phyloP scores from a whole-genome alignment of 2,888 invertebrate genomes.

The Meandrusa payeni region DNA sequence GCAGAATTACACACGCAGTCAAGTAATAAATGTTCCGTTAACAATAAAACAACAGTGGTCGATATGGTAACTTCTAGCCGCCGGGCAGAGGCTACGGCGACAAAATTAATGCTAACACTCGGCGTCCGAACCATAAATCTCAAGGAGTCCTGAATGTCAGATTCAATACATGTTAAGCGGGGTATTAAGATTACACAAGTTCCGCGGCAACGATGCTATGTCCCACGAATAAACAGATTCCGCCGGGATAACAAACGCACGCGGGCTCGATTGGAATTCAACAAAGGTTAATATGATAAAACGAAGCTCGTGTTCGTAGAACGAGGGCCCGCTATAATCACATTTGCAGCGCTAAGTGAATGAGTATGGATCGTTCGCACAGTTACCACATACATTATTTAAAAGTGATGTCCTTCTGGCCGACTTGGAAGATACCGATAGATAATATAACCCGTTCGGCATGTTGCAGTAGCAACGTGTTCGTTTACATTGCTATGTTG shows the following conservation, averaged over 20 bases:
- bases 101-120: background rate
- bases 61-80: background rate
- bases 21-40: conserved; percentile 49
- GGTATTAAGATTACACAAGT: conserved; percentile 18
- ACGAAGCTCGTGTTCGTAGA: conserved; percentile 21
- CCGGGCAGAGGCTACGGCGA: background rate
- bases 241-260: conserved; percentile 13
- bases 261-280: conserved; percentile 20
- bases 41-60: conserved; percentile 39
- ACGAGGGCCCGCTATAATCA: conserved; percentile 23
- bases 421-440: conserved; percentile 14
- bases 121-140: conserved; percentile 12
- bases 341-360: conserved; percentile 17
- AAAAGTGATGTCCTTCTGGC: conserved; percentile 17
- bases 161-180: conserved; percentile 14
- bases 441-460: background rate
- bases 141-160: conserved; percentile 5
- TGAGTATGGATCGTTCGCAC: conserved; percentile 20
- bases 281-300: conserved; percentile 25
- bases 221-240: conserved; percentile 6
- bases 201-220: background rate
- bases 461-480: conserved; percentile 5
- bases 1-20: conserved; percentile 38
- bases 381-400: conserved; percentile 23
- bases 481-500: too few species aligned